Base-by-base conservation (phyloP, 2,797 vertebrate species). In the Microcaecilia unicolor region DNA sequence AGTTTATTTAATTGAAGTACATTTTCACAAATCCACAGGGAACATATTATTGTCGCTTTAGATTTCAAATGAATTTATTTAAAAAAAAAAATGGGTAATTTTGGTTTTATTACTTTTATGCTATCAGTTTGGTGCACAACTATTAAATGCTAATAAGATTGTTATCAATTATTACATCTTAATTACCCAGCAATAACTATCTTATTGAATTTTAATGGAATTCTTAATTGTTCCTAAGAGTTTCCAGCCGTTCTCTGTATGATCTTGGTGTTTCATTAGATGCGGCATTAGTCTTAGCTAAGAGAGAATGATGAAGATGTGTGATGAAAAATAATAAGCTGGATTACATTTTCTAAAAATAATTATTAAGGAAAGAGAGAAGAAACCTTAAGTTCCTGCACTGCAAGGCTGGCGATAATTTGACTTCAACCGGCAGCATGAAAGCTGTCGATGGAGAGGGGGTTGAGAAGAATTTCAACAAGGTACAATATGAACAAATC, bases 121-220 rank as follows among this genome's bases (percentile, higher is more conserved):
- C 69, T 72, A 74, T 68, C 45, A 31, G 25, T 51, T 70, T 55
- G 74, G 71, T 69, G 61, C 68, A 62, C 73, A 76, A 78, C 53
- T 67, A 52, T 55, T 60, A 54, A 64, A 61, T 67, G 59, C 64
- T 74, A 72, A 67, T 69, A 74, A 59, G 61, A 69, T 59, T 61
- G 57, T 72, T 69, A 73, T 46, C 43, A 49, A 64, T 67, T 69
- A 45, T 65, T 66, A 53, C 56, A 64, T 58, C 61, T 60, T 67
- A 72, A 74, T 70, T 73, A 73, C n/a, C n/a, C n/a, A n/a, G 37
- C 25, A n/a, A n/a, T n/a, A n/a, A n/a, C n/a, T n/a, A n/a, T n/a
- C n/a, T n/a, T n/a, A n/a, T n/a, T n/a, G n/a, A n/a, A n/a, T n/a
- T n/a, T n/a, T n/a, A n/a, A n/a, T n/a, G n/a, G n/a, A n/a, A n/a